These are phyloP conservation scores for Schizotus pectinicornis DNA, from an alignment of 2,888 invertebrate genomes.

Conservation along the genomic window DNA sequence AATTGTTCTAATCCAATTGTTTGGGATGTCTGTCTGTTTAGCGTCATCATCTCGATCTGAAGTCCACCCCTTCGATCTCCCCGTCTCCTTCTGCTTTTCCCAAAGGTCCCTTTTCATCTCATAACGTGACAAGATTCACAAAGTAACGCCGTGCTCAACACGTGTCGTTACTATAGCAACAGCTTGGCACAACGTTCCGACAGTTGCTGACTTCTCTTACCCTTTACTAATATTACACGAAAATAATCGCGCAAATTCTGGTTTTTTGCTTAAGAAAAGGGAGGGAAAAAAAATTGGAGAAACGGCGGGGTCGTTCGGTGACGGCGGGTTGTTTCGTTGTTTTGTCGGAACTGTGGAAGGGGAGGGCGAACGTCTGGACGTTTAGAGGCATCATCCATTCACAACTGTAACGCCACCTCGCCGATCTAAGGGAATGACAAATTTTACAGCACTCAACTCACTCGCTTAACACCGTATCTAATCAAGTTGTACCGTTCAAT, in stretches of 20 bases:
- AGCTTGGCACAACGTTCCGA: slow-evolving; percentile 53
- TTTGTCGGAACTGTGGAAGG: slow-evolving; percentile 11
- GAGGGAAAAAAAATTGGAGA: no score
- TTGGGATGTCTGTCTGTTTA: slow-evolving; percentile 40
- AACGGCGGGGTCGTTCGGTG: no score
- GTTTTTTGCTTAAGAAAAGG: slow-evolving; percentile 36
- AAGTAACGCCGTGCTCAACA: slow-evolving; percentile 59
- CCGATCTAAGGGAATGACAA: slow-evolving; percentile 38
- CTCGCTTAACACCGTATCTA: slow-evolving; percentile 52
- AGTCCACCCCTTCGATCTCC: slow-evolving; percentile 43
- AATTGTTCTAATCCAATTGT: slow-evolving; percentile 38
- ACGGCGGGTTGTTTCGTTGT: background rate
- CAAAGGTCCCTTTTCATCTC: slow-evolving; percentile 59
- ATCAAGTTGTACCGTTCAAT: slow-evolving; percentile 57
- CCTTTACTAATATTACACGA: slow-evolving; percentile 51
- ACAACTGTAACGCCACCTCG: slow-evolving; percentile 31
- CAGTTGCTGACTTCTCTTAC: slow-evolving; percentile 53
- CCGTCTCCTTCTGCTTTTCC: slow-evolving; percentile 50
- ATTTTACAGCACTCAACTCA: slow-evolving; percentile 49
- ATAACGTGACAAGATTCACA: slow-evolving; percentile 60
- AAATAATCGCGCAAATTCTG: slow-evolving; percentile 52
- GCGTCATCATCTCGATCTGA: slow-evolving; percentile 47
- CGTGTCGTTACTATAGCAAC: slow-evolving; percentile 60
- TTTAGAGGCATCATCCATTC: slow-evolving; percentile 25
- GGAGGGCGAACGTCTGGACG: slow-evolving; percentile 12